Percentiles rank a stretch among this genome's conserved stretches.
Evolutionary conservation across 1,140 invertebrate genomes (phyloP).

Genomic region (Dreissena polymorpha): DNA sequence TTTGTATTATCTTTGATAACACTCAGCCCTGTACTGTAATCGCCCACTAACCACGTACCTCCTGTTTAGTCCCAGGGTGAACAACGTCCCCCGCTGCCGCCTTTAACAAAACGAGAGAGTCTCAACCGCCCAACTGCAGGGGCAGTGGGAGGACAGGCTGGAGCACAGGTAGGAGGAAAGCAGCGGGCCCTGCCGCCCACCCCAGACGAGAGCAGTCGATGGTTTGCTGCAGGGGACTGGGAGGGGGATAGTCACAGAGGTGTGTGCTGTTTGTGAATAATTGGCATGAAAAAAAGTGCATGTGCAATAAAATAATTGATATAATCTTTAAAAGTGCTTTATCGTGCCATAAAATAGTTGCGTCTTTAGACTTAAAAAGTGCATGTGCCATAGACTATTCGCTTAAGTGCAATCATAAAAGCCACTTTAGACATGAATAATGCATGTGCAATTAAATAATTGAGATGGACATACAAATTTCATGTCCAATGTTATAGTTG

Average conservation of each 20-base stretch:
- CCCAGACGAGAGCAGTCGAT: slow-evolving; percentile 13
- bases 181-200: slow-evolving; percentile 28
- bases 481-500: no score
- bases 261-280: not conserved
- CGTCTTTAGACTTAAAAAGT: not conserved
- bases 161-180: not conserved
- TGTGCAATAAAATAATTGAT: not conserved
- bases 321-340: not conserved
- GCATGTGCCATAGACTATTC: no score
- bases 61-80: slow-evolving; percentile 2
- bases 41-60: no score
- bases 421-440: no score
- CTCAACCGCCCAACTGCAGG: not conserved
- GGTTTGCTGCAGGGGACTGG: slow-evolving; percentile 20
- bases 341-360: not conserved
- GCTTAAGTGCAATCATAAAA: no score
- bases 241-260: slow-evolving; percentile 10
- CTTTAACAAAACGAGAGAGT: slow-evolving; percentile 30
- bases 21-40: no score
- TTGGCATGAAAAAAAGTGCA: not conserved
- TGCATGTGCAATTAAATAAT: no score
- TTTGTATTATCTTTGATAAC: no score
- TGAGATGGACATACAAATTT: no score
- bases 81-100: slow-evolving; percentile 22
- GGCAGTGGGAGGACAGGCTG: not conserved